phyloP scores from a whole-genome alignment of 1,140 invertebrate species.

The Callitettix versicolor region DNA sequence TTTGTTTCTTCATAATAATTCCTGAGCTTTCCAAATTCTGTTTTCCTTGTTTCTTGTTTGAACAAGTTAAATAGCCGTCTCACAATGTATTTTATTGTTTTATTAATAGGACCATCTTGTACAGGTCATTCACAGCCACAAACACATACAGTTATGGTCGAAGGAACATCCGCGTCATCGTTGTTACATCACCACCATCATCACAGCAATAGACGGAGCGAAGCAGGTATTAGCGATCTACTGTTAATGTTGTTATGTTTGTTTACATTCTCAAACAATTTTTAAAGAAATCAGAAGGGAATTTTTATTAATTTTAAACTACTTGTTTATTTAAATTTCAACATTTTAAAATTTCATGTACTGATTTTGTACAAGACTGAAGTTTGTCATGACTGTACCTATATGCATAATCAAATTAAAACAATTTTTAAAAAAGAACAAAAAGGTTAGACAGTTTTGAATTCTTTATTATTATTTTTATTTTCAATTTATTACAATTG shows the following conservation, averaged over 20 bases:
- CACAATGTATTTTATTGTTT: background rate
- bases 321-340: background rate
- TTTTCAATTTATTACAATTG: no score
- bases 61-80: background rate
- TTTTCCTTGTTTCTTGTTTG: no score
- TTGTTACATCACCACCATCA: conserved; percentile 26
- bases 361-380: no score
- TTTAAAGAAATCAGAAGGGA: no score
- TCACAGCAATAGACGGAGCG: conserved; percentile 22
- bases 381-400: no score
- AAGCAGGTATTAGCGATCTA: conserved; percentile 12
- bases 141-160: conserved; percentile 31
- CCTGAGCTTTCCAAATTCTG: no score
- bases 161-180: conserved; percentile 22
- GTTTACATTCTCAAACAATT: background rate
- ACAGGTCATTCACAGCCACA: conserved; percentile 13
- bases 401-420: no score
- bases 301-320: background rate
- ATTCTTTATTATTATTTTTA: no score
- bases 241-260: background rate
- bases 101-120: background rate
- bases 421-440: no score
- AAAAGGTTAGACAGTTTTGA: no score
- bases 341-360: background rate
- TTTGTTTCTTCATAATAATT: no score